These are phyloP conservation scores for Agrotis exclamationis DNA, from an alignment of 2,888 invertebrate genomes.

Conservation along the genomic window DNA sequence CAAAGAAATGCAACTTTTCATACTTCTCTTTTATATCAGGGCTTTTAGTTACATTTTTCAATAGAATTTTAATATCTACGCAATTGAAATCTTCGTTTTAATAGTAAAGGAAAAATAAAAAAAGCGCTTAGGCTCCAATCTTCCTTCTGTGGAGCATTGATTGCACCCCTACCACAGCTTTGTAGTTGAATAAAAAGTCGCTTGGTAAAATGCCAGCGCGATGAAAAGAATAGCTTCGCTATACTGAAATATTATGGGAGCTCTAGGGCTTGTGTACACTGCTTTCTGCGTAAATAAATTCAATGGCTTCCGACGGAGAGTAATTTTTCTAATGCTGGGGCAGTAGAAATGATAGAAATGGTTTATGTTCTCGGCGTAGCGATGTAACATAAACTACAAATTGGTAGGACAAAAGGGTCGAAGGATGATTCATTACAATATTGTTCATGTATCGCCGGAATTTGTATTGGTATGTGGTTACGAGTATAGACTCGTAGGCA, in stretches of 20 bases:
- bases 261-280: constrained; percentile 72
- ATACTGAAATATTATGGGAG: constrained; percentile 81
- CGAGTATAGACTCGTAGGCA: constrained; percentile 49
- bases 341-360: constrained; percentile 22
- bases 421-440: constrained; percentile 56
- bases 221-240: constrained; percentile 84
- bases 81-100: constrained; percentile 79
- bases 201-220: constrained; percentile 87
- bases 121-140: constrained; percentile 78
- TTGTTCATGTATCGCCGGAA: constrained; percentile 42
- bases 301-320: constrained; percentile 37
- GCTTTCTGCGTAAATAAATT: constrained; percentile 61
- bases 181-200: constrained; percentile 86
- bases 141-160: constrained; percentile 84
- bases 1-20: constrained; percentile 43
- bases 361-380: constrained; percentile 14
- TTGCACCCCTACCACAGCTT: constrained; percentile 82
- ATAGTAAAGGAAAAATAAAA: constrained; percentile 78
- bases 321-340: constrained; percentile 46
- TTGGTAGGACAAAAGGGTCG: constrained; percentile 44
- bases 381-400: constrained; percentile 21
- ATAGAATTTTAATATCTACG: constrained; percentile 73
- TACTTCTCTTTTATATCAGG: constrained; percentile 36
- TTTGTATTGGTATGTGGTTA: constrained; percentile 56
- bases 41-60: constrained; percentile 65